A percentile compares a stretch with the other conserved stretches of the same genome.
Conservation (phyloP, 2,797 vertebrate genomes). For the Hemitrygon akajei region DNA sequence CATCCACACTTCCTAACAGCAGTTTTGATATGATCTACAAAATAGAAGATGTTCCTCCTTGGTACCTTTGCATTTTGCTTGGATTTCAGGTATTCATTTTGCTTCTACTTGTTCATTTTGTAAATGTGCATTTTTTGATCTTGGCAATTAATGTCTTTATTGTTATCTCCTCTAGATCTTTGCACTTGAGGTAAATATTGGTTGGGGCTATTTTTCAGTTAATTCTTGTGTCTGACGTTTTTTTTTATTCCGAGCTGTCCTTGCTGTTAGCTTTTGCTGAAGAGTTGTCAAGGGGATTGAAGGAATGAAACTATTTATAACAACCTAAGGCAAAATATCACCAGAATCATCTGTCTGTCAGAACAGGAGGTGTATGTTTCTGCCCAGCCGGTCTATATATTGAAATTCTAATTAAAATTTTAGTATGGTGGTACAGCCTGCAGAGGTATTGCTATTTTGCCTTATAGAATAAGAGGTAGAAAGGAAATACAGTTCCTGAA, state of each 20-base stretch:
- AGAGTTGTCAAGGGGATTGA: not conserved
- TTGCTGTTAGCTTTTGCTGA: not conserved
- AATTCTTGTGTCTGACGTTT: not conserved
- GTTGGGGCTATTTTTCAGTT: not conserved
- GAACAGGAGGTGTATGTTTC: not conserved
- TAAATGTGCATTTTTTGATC: not conserved
- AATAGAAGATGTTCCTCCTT: conserved; percentile 85
- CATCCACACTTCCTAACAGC: conserved; percentile 26
- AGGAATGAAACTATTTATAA: not conserved
- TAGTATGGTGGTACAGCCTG: not conserved
- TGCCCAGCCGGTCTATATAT: not conserved
- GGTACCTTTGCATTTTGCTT: conserved; percentile 85
- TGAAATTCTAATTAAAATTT: not conserved
- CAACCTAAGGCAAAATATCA: not conserved
- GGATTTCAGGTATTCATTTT: conserved; percentile 76
- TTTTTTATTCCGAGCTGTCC: not conserved
- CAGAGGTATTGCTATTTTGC: not conserved
- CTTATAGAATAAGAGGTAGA: not conserved
- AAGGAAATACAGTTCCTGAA: not conserved
- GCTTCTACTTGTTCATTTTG: not conserved
- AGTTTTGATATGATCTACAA: conserved; percentile 83
- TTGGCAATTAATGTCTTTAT: not conserved
- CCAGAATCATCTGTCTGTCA: not conserved
- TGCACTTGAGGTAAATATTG: not conserved
- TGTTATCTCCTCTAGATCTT: not conserved